These are phyloP conservation scores for Nothoprocta pentlandii DNA, from an alignment of 2,113 vertebrate genomes.

Conservation along the genomic window DNA sequence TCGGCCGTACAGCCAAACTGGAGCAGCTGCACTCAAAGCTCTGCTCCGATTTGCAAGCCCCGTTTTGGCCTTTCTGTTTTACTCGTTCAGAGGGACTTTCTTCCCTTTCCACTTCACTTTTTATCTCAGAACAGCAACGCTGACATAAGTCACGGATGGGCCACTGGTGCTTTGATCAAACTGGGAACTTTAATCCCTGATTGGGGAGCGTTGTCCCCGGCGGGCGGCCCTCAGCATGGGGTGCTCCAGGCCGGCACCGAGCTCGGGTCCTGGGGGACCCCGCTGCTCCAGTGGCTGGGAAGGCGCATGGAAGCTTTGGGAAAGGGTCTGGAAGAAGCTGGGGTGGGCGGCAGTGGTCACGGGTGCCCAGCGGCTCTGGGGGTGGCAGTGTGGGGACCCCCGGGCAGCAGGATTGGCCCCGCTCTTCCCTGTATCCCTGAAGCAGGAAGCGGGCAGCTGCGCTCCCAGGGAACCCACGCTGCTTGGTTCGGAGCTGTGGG, in stretches of 20 bases:
- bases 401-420: background rate
- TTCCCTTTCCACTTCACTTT: background rate
- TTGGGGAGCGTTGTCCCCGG: background rate
- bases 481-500: background rate
- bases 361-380: background rate
- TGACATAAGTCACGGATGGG: background rate
- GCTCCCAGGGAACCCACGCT: conserved; percentile 14
- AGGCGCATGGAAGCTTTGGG: accelerated
- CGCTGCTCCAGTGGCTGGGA: background rate
- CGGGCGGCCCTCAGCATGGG: too few species aligned
- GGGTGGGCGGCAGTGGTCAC: background rate
- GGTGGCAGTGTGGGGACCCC: background rate
- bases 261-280: too few species aligned
- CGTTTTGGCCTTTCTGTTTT: conserved; percentile 41
- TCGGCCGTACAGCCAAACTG: background rate
- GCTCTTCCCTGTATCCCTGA: background rate
- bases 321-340: conserved; percentile 3
- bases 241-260: too few species aligned
- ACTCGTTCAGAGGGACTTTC: background rate
- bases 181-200: conserved; percentile 41
- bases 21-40: background rate
- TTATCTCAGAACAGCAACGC: background rate
- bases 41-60: accelerated
- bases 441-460: background rate
- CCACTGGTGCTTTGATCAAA: conserved; percentile 49